These are phyloP conservation scores for Oedothorax gibbosus DNA, from an alignment of 1,140 invertebrate species.

Conservation along the genomic window DNA sequence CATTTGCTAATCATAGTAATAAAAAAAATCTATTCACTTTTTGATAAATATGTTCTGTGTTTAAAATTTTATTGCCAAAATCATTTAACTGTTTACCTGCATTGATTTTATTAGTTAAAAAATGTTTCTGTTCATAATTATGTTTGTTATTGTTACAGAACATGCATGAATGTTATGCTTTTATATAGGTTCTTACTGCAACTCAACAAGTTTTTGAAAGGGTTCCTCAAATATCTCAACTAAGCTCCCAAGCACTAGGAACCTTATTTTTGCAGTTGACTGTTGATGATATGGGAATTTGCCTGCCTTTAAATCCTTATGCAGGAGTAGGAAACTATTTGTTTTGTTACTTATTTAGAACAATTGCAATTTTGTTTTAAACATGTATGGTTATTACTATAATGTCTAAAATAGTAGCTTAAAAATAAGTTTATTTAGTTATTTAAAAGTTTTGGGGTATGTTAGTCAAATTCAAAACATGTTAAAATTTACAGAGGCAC, in stretches of 20 bases:
- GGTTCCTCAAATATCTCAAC: constrained; percentile 71
- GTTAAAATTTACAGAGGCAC: too few species aligned
- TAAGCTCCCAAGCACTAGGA: constrained; percentile 74
- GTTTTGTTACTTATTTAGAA: neutral
- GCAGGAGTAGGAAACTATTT: constrained; percentile 71
- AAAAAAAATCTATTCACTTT: too few species aligned
- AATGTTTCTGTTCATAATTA: too few species aligned
- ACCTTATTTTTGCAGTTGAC: constrained; percentile 94
- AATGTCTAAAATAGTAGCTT: neutral
- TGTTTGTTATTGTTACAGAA: neutral
- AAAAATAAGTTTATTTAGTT: neutral
- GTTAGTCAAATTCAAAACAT: too few species aligned
- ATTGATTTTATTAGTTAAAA: neutral
- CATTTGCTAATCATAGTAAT: too few species aligned
- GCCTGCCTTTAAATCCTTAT: constrained; percentile 87
- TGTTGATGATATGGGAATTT: constrained; percentile 97
- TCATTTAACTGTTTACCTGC: neutral
- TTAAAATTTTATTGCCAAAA: too few species aligned
- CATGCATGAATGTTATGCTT: neutral
- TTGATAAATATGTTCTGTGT: too few species aligned
- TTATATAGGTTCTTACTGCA: constrained; percentile 80
- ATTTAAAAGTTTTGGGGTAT: neutral
- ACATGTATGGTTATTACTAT: neutral
- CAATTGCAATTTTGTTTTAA: neutral
- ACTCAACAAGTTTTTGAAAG: constrained; percentile 83